These are phyloP conservation scores for Fregetta grallaria DNA, from an alignment of 2,113 vertebrate species.

Conservation along the genomic window DNA sequence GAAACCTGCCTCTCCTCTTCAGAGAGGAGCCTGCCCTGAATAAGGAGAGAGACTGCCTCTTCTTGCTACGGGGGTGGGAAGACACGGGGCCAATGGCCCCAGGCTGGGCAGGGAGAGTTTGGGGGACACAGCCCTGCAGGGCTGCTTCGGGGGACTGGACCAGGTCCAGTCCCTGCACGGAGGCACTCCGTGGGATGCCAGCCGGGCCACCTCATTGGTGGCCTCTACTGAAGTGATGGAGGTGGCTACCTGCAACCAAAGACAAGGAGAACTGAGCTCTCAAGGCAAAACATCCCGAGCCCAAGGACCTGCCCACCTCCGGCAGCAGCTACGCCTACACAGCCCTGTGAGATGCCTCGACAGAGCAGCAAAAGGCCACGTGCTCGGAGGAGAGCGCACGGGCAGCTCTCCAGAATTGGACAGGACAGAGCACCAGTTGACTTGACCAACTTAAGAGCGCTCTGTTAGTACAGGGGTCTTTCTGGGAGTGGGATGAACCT, in stretches of 20 bases:
- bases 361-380: rapidly evolving
- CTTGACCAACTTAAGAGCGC: rapidly evolving
- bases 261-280: not conserved
- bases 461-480: not conserved
- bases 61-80: not conserved
- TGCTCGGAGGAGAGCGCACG: rapidly evolving
- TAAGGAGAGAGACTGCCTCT: not conserved
- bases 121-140: not conserved
- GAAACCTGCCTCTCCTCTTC: not conserved
- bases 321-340: not conserved
- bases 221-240: not conserved
- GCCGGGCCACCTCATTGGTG: rapidly evolving
- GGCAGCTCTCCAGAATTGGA: not conserved
- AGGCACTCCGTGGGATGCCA: not conserved
- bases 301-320: not conserved
- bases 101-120: not conserved
- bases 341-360: rapidly evolving
- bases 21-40: not conserved
- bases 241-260: not conserved
- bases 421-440: not conserved
- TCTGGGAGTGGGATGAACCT: not conserved
- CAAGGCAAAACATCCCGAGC: rapidly evolving
- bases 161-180: not conserved
- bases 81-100: rapidly evolving
- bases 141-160: rapidly evolving